phyloP scores from a whole-genome alignment of 1,140 invertebrate species.

The Drosophila saltans region DNA sequence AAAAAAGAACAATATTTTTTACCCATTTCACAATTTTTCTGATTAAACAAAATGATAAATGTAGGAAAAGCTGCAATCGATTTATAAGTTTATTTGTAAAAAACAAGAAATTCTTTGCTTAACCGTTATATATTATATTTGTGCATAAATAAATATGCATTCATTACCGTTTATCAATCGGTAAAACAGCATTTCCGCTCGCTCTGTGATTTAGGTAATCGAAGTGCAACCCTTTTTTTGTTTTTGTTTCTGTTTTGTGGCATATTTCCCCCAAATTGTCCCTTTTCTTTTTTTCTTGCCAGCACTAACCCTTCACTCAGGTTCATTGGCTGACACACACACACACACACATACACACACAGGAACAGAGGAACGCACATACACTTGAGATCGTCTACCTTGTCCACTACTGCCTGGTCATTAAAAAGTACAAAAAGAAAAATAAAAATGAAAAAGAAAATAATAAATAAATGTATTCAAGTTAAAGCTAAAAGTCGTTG shows the following conservation, averaged over 20 bases:
- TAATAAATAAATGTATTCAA: conserved; percentile 13
- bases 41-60: too few relatives aligned
- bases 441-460: not conserved
- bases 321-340: conserved; percentile 41
- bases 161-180: too few relatives aligned
- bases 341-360: conserved; percentile 12
- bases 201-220: not conserved
- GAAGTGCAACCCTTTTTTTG: not conserved
- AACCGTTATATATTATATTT: too few relatives aligned
- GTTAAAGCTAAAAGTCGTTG: conserved; percentile 12
- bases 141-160: too few relatives aligned
- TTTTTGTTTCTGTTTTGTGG: not conserved
- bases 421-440: conserved; percentile 53
- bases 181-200: too few relatives aligned
- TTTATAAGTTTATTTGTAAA: too few relatives aligned
- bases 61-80: too few relatives aligned
- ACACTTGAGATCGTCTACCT: conserved; percentile 20
- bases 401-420: conserved; percentile 44
- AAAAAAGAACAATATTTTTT: too few relatives aligned
- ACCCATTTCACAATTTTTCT: too few relatives aligned
- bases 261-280: not conserved
- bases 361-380: not conserved
- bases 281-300: conserved; percentile 10
- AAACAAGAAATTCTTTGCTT: too few relatives aligned
- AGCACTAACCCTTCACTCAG: conserved; percentile 14